Evolutionary conservation across 2,797 vertebrate species (phyloP), one percentile per base, ranked within the genome.

Genomic region (Coregonus sp.): DNA sequence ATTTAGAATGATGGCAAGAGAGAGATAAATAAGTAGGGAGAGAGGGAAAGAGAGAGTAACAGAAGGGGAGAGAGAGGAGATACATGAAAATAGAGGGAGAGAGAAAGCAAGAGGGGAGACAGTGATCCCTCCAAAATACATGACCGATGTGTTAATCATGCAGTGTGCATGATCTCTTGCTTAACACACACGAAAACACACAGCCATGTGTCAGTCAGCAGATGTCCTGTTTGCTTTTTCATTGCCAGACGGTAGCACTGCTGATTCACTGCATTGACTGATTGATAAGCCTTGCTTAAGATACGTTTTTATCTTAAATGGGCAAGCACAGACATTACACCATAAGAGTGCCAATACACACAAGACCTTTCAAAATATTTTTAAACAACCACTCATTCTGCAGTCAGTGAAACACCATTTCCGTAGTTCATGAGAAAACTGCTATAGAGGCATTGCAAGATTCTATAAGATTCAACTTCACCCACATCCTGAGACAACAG

Each of bases 1-100:
- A 82, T 88, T 82, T 84, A n/a, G 7, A 61, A 31, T 14, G 33
- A 56, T 12, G 1, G n/a, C 11, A 7, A 70, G 33, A 47, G 47
- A 71, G 18, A 25, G 47, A 51, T 4, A 47, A 40, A 16, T 37
- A 51, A 61, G 72, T 18, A 25, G n/a, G 6, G 4, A 29, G 66
- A 31, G 9, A 52, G 54, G 51, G 6, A 31, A 18, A 4, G 15
- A 9, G 16, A 59, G 67, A 40, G 40, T 11, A 25, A 59, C 61
- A 70, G 79, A 75, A 31, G 15, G 70, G 68, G 51, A 61, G 72
- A 66, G 20, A 66, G 7, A 25, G 63, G 29, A 66, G 63, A 11
- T 9, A 9, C 40, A 47, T 9, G 63, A 66, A 25, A 33, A 33
- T n/a, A 67, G 65, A 67, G 31, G 29, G 25, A 18, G 20, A 67